Percentiles rank a stretch among this genome's conserved stretches.
Evolutionary conservation across 2,113 vertebrate genomes (phyloP).

Genomic region (Brachypteracias leptosomus): DNA sequence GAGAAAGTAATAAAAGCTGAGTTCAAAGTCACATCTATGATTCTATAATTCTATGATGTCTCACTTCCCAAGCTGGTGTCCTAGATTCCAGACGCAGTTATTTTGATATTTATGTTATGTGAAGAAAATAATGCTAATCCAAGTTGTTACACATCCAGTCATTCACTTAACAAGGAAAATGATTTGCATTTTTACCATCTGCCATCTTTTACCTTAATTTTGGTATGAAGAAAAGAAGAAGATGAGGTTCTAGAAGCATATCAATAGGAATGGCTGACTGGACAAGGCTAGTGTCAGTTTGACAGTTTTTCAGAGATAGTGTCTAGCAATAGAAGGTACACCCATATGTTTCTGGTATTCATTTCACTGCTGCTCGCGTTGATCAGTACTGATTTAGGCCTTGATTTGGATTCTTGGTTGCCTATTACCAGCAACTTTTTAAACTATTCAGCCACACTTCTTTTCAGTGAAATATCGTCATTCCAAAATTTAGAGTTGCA

Average conservation of each 20-base stretch:
- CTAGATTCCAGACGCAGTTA: not conserved
- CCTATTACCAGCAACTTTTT: not conserved
- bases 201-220: not conserved
- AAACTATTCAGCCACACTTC: not conserved
- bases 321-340: not conserved
- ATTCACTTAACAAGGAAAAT: not conserved
- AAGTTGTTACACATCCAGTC: not conserved
- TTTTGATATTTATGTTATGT: not conserved
- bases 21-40: not conserved
- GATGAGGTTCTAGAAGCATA: not conserved
- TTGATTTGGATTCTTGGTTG: not conserved
- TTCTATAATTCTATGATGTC: not conserved
- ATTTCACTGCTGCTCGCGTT: not conserved
- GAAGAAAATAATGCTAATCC: not conserved
- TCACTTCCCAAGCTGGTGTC: not conserved
- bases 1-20: not conserved
- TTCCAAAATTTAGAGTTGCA: not conserved
- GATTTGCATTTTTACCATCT: not conserved
- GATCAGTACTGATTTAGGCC: not conserved
- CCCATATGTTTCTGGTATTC: not conserved
- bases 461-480: not conserved
- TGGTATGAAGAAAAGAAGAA: not conserved
- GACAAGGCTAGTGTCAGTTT: not conserved
- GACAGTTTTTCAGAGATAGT: not conserved
- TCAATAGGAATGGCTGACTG: not conserved